These are phyloP conservation scores for Drosophila teissieri DNA, from an alignment of 1,140 invertebrate species.

Conservation along the genomic window DNA sequence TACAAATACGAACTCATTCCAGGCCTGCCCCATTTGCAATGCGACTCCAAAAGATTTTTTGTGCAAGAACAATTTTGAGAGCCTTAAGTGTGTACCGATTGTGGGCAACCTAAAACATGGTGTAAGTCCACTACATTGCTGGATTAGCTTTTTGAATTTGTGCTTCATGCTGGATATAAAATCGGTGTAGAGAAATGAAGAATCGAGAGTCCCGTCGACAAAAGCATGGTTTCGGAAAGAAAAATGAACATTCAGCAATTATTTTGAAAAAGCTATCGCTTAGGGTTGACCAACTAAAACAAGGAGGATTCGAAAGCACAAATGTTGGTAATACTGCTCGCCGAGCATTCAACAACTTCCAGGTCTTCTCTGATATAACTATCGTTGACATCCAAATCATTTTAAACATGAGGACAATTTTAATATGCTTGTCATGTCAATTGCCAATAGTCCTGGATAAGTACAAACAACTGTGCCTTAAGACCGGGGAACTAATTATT, in stretches of 20 bases:
- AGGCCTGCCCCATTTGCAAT: neutral
- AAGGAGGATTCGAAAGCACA: no score
- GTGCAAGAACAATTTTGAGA: neutral
- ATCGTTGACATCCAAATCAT: slow-evolving; percentile 8
- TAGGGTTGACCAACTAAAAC: no score
- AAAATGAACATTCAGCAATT: neutral
- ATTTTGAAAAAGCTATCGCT: neutral
- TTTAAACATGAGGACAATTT: slow-evolving; percentile 1
- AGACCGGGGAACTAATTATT: neutral
- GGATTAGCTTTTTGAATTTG: neutral
- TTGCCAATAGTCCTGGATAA: slow-evolving; percentile 5
- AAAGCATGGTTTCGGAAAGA: neutral
- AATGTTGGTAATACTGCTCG: neutral
- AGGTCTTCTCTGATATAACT: neutral
- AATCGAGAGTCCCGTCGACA: no score
- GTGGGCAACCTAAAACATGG: neutral
- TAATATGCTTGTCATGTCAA: slow-evolving; percentile 7
- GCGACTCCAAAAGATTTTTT: neutral
- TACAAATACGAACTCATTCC: neutral
- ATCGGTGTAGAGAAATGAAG: no score
- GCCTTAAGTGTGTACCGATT: neutral
- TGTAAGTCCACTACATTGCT: neutral
- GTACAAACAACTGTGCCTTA: slow-evolving; percentile 15
- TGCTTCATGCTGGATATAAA: no score
- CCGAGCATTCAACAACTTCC: no score